Evolutionary conservation across 2,797 vertebrate species (phyloP).

Genomic region (Neoniphon sammara): DNA sequence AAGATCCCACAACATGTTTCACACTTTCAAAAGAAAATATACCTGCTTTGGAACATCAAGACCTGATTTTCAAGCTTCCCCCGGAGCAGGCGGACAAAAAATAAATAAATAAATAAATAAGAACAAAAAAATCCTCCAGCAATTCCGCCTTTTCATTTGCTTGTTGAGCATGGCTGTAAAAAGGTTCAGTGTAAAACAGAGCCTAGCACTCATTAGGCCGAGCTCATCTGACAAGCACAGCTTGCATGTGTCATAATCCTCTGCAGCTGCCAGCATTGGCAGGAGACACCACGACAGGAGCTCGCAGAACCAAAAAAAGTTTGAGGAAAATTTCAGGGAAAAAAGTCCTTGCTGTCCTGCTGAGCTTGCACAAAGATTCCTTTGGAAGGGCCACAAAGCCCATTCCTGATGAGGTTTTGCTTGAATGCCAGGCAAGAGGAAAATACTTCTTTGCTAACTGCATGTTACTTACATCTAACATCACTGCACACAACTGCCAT

Average conservation of each 20-base stretch:
- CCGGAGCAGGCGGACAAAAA: neutral
- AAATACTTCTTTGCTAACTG: conserved; percentile 25
- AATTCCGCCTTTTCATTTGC: neutral
- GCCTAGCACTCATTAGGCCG: conserved; percentile 63
- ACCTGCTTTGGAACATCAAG: neutral
- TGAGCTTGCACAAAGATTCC: conserved; percentile 40
- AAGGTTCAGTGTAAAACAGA: conserved; percentile 48
- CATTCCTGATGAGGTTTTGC: conserved; percentile 30
- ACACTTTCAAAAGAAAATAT: conserved; percentile 4
- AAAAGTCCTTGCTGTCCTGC: conserved; percentile 36
- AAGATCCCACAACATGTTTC: conserved; percentile 3
- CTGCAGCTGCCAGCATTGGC: conserved; percentile 72
- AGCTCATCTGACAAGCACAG: conserved; percentile 72
- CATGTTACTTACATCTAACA: conserved; percentile 26
- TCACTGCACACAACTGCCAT: conserved; percentile 36
- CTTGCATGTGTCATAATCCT: conserved; percentile 74
- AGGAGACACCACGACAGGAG: conserved; percentile 60
- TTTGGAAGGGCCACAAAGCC: conserved; percentile 28
- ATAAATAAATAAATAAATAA: too few relatives aligned
- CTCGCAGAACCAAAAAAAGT: conserved; percentile 59
- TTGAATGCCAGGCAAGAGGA: conserved; percentile 29
- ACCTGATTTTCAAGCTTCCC: neutral
- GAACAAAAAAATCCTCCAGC: neutral
- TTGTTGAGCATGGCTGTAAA: conserved; percentile 27
- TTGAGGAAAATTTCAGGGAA: conserved; percentile 34